These are phyloP conservation scores for Aplochiton taeniatus DNA, from an alignment of 2,797 vertebrate genomes.

Conservation along the genomic window DNA sequence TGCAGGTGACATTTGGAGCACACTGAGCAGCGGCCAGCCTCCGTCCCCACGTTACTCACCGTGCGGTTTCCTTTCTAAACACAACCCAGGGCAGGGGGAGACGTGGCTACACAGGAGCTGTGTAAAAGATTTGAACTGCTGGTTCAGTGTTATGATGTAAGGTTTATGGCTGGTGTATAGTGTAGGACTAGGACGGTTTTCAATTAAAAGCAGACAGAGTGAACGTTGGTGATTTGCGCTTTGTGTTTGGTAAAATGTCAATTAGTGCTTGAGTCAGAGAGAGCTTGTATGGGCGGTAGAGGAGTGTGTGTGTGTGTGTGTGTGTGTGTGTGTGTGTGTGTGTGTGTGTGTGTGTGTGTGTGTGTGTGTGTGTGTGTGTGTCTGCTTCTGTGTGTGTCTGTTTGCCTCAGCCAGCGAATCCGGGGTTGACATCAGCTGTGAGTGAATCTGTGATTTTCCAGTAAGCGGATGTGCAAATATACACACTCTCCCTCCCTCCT, in stretches of 20 bases:
- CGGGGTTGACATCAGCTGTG: conserved; percentile 62
- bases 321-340: conserved; percentile 35
- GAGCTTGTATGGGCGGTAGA: too few species aligned
- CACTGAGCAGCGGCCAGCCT: background rate
- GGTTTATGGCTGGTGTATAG: conserved; percentile 23
- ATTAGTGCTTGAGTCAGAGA: conserved; percentile 23
- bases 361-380: conserved; percentile 39
- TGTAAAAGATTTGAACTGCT: too few species aligned
- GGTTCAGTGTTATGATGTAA: too few species aligned
- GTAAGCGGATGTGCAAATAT: conserved; percentile 47
- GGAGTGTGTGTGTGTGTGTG: conserved; percentile 1
- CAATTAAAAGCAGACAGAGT: conserved; percentile 61
- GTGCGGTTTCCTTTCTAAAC: too few species aligned
- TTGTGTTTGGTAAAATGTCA: conserved; percentile 63
- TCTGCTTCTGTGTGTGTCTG: conserved; percentile 16
- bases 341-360: background rate
- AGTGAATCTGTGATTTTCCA: conserved; percentile 56
- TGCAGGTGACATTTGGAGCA: background rate
- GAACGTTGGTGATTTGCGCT: background rate
- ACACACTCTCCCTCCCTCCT: conserved; percentile 30
- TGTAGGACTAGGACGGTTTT: conserved; percentile 61
- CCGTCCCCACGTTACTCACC: too few species aligned
- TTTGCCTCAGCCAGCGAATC: conserved; percentile 28
- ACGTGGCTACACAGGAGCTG: too few species aligned
- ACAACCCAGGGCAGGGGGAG: too few species aligned